phyloP scores from a whole-genome alignment of 2,888 invertebrate species.

The Micropterix aruncella region DNA sequence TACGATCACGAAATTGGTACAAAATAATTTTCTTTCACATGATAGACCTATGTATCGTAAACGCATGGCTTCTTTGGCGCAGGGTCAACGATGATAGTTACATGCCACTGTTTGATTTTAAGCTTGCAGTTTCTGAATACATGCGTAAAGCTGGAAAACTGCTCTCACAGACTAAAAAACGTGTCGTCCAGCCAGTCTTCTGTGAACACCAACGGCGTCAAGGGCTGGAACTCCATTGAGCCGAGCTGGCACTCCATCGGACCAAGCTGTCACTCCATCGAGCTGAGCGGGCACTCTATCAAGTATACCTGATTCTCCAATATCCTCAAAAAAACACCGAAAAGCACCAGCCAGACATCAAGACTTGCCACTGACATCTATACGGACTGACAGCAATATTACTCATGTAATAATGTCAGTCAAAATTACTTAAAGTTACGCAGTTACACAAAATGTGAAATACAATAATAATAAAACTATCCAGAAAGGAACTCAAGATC shows the following conservation, averaged over 20 bases:
- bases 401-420: too few relatives aligned
- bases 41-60: slow-evolving; percentile 2
- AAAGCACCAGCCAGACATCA: slow-evolving; percentile 2
- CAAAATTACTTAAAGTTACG: too few relatives aligned
- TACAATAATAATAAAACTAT: too few relatives aligned
- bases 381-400: slow-evolving; percentile 1
- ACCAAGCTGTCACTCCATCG: too few relatives aligned
- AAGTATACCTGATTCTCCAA: slow-evolving; percentile 2
- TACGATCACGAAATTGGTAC: slow-evolving; percentile 1
- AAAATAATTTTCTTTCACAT: slow-evolving; percentile 2
- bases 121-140: slow-evolving; percentile 4
- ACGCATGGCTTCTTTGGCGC: slow-evolving; percentile 3
- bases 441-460: too few relatives aligned
- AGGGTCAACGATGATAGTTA: slow-evolving; percentile 1
- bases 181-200: slow-evolving; percentile 2
- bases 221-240: too few relatives aligned
- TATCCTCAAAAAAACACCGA: not conserved
- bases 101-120: slow-evolving; percentile 1
- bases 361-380: not conserved
- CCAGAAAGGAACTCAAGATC: too few relatives aligned
- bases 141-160: slow-evolving; percentile 1
- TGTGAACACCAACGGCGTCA: slow-evolving; percentile 2
- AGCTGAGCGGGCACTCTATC: slow-evolving; percentile 1
- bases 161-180: slow-evolving; percentile 2
- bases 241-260: too few relatives aligned